phyloP scores from a whole-genome alignment of 2,113 vertebrate genomes.

The Lanius collurio region DNA sequence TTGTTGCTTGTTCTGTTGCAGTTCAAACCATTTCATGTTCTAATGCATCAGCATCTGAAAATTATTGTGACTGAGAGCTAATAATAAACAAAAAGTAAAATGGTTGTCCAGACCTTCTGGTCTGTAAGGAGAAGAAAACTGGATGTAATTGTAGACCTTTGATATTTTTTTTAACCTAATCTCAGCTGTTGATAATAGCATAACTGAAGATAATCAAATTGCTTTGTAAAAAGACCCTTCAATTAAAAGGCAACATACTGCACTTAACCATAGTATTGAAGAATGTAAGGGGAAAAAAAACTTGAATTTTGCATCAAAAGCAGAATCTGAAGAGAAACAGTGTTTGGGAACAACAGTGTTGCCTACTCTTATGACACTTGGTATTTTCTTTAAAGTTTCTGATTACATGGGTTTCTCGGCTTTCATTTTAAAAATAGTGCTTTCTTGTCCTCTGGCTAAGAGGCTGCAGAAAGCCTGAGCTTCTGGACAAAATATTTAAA shows the following conservation, averaged over 20 bases:
- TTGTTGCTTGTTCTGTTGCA: background rate
- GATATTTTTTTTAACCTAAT: background rate
- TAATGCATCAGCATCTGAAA: background rate
- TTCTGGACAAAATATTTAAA: background rate
- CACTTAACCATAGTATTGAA: background rate
- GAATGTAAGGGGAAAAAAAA: background rate
- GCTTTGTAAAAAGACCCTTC: background rate
- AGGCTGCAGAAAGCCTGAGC: background rate
- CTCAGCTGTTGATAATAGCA: background rate
- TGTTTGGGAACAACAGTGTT: background rate
- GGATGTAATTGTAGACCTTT: background rate
- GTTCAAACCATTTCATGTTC: background rate
- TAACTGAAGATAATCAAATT: background rate
- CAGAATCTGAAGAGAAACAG: background rate
- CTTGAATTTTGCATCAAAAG: background rate
- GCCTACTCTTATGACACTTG: background rate
- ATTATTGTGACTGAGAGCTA: background rate
- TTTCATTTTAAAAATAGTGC: conserved; percentile 39
- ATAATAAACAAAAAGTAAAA: background rate
- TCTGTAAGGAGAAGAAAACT: background rate
- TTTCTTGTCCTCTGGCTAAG: background rate
- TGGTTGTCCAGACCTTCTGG: background rate
- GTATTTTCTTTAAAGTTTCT: conserved; percentile 45
- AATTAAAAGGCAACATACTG: background rate
- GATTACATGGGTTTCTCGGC: background rate